A percentile compares a stretch with the other conserved stretches of the same genome.
Conservation (phyloP, 2,797 vertebrate species). For the Esox lucius region DNA sequence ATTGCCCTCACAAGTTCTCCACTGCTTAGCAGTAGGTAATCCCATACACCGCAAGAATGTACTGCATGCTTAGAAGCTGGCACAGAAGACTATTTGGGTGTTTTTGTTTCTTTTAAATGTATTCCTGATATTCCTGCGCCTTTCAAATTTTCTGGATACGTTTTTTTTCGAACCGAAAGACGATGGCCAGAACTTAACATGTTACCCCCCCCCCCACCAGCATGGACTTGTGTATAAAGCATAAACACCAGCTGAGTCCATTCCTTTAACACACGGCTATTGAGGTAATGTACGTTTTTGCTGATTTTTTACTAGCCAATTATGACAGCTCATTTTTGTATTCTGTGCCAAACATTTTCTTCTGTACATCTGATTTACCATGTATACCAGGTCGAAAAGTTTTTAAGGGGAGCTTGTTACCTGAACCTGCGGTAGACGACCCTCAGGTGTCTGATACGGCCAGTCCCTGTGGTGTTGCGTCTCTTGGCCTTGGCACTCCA, state of each 20-base stretch:
- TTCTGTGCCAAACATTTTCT: background rate
- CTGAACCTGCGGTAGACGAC: constrained; percentile 97
- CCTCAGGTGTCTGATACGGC: constrained; percentile 96
- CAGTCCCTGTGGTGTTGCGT: constrained; percentile 96
- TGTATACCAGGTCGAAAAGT: background rate
- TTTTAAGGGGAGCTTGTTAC: constrained; percentile 60
- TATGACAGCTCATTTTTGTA: background rate
- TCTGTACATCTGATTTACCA: background rate
- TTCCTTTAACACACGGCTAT: too few relatives aligned
- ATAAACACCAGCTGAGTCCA: too few relatives aligned
- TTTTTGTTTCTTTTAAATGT: background rate
- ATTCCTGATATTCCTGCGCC: background rate
- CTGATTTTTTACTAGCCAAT: too few relatives aligned
- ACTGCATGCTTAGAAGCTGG: background rate
- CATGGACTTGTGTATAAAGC: too few relatives aligned
- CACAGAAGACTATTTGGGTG: background rate
- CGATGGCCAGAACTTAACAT: too few relatives aligned
- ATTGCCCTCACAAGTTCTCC: background rate
- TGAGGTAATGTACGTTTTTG: too few relatives aligned
- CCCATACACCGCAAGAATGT: background rate
- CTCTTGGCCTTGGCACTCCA: constrained; percentile 98
- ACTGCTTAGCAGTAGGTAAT: background rate
- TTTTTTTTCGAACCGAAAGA: background rate
- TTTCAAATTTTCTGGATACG: background rate
- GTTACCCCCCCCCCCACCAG: too few relatives aligned